Evolutionary conservation across 2,888 invertebrate species (phyloP).

Genomic region (Girardia tigrina): DNA sequence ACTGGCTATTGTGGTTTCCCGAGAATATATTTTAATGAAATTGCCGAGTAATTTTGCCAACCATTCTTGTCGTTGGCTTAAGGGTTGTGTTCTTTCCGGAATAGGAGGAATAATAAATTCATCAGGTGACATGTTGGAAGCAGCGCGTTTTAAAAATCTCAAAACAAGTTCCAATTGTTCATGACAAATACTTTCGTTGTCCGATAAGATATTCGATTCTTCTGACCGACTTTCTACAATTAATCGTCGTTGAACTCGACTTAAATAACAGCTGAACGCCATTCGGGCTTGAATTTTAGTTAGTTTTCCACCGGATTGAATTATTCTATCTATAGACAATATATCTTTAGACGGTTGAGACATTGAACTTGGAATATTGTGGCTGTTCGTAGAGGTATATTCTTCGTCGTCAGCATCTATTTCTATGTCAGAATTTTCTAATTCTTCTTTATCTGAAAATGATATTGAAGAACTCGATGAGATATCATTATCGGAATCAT

Average conservation of each 20-base stretch:
- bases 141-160: slow-evolving; percentile 48
- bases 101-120: slow-evolving; percentile 45
- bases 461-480: neutral
- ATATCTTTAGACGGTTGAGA: neutral
- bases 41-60: slow-evolving; percentile 49
- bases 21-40: slow-evolving; percentile 49
- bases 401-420: neutral
- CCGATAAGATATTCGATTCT: slow-evolving; percentile 7
- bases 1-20: slow-evolving; percentile 40
- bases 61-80: slow-evolving; percentile 46
- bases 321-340: neutral
- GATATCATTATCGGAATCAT: neutral
- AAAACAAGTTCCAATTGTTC: slow-evolving; percentile 51
- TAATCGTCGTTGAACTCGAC: slow-evolving; percentile 47
- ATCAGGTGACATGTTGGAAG: slow-evolving; percentile 48
- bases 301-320: slow-evolving; percentile 11
- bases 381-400: neutral
- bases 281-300: slow-evolving; percentile 49
- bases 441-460: neutral
- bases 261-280: slow-evolving; percentile 49
- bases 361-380: neutral
- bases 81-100: slow-evolving; percentile 46
- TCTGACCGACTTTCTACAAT: slow-evolving; percentile 38
- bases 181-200: slow-evolving; percentile 37
- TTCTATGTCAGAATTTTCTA: neutral